Conservation (phyloP, 2,797 vertebrate species). For the Capromys pilorides region DNA sequence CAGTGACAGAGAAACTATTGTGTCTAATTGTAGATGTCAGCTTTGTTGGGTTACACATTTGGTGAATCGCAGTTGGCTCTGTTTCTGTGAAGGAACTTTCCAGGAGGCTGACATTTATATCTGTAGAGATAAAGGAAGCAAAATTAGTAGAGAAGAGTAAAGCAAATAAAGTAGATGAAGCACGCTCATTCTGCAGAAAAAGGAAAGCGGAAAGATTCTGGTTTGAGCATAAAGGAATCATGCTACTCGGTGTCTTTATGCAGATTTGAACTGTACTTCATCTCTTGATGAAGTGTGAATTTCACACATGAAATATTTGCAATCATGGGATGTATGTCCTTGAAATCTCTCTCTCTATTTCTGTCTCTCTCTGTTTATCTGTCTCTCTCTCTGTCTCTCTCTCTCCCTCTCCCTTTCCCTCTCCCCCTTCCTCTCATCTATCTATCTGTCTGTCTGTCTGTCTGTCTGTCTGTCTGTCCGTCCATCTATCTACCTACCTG, state of each 20-base stretch:
- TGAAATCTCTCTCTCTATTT: no score
- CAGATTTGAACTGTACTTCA: not conserved
- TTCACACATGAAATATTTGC: not conserved
- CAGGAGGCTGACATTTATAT: not conserved
- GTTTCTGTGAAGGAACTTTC: not conserved
- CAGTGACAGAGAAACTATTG: not conserved
- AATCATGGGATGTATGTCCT: not conserved
- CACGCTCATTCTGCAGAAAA: not conserved
- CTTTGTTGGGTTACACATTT: not conserved
- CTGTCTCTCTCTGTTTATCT: no score
- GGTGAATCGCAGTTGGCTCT: not conserved
- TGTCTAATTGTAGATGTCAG: not conserved
- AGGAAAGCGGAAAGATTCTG: not conserved
- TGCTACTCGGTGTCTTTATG: not conserved
- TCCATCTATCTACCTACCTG: no score
- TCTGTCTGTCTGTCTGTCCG: no score
- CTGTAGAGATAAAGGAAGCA: not conserved
- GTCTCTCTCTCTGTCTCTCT: no score
- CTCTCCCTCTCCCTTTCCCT: no score
- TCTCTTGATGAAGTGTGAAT: not conserved
- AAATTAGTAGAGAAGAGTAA: not conserved
- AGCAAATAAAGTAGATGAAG: not conserved
- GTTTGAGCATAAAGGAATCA: not conserved
- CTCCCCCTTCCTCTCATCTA: no score
- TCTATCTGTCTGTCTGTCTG: no score